Base-by-base conservation (phyloP, 2,113 vertebrate species). In the Pterocles gutturalis region DNA sequence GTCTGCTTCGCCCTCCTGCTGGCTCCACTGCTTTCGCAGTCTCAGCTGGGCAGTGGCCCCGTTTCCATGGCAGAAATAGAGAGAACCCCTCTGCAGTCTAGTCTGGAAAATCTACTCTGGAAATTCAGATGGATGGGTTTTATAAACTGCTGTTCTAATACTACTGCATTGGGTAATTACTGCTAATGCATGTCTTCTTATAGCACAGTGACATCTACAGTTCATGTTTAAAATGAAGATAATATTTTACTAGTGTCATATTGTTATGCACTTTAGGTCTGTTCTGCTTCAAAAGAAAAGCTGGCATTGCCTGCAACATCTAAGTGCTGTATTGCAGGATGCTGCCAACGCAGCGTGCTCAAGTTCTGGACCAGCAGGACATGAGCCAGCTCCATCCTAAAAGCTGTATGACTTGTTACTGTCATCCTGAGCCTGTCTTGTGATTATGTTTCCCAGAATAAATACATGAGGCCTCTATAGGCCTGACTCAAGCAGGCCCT, bases 191-290 rank as follows among this genome's bases (percentile, higher is more conserved):
- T 24, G 21, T 95, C 87, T 95, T 91, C 82, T 87, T 95, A 77
- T 80, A 83, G 73, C 75, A 95, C 90, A 96, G 94, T 96, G 96
- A 96, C 96, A 97, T 85, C 96, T 97, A 94, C 87, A 96, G 92
- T 80, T 85, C 78, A 11, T 58, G 66, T 66, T 93, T 95, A 82
- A 94, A 97, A 94, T 1, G 2, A 75, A 10, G 38, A 17, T 38
- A 71, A 13, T 75, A 48, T 75, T 75, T 87, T 87, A 31, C 26
- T n/a, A 20, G 29, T n/a, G 46, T 43, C 76, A 33, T 29, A 17
- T 15, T n/a, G 22, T 49, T 73, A 54, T 13, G 57, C 43, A 25
- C 34, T 75, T 86, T 6, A 58, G 9, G 29, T 58, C 33, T 54
- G 28, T 64, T 87, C n/a, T 84, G 43, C 60, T 78, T 82, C 55